Base-by-base conservation (phyloP, 2,888 invertebrate genomes). In the Rhabditoides inermis region DNA sequence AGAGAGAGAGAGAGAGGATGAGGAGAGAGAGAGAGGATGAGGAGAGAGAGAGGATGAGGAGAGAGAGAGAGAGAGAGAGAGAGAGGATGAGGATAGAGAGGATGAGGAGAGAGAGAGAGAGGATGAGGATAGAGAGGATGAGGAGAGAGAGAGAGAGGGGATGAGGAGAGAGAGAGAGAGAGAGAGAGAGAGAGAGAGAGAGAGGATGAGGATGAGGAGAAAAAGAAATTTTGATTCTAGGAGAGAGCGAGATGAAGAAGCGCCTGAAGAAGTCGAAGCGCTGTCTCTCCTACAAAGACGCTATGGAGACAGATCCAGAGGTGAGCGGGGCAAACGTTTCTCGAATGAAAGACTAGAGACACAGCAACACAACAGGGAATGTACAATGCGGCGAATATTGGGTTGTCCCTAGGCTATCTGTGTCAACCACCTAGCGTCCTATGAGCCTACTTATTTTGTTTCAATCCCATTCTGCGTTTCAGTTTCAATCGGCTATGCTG, bases 1-100 rank as follows among this genome's bases (percentile, higher is more conserved):
- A 46, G 37, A 23, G 32, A 40, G 36, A 49, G 49, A 55, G 55
- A 49, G 49, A 49, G 49, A n/a, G n/a, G n/a, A n/a, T n/a, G n/a
- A n/a, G 51, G 50, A 55, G 49, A 49, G 49, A 49, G 55, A 49
- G 49, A 55, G 55, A 35, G 49, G 51, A 26, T 15, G n/a, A 41
- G 20, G 26, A 15, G 15, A 15, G 15, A 48, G 47, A 51, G 51
- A 47, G 39, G 55, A 55, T 48, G 47, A 47, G 50, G 48, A 54
- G 45, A 44, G 54, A 45, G 50, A 49, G 55, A 49, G 55, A 45
- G 55, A 49, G 45, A 26, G 47, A 45, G 49, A 53, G 41, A 36
- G 41, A 46, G 36, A 50, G 18, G n/a, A 40, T 30, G 23, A 39
- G 30, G 51, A 37, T 30, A 32, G 26, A 37, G 36, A 42, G 40